These are phyloP conservation scores for Aspidoscelis tigris DNA, from an alignment of 2,113 vertebrate species.

Conservation along the genomic window DNA sequence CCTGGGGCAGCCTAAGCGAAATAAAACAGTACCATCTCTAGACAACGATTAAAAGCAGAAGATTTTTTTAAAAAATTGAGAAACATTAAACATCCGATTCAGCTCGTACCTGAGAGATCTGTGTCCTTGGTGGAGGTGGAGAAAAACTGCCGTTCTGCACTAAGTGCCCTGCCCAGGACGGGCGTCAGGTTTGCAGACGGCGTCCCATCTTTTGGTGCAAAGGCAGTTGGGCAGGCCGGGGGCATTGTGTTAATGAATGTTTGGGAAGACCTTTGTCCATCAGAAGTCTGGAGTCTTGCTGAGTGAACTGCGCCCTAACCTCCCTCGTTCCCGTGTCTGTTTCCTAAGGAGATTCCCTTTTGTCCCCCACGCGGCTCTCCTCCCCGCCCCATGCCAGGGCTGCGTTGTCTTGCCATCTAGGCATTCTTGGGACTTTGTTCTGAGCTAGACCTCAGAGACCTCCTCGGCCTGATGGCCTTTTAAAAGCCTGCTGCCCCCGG, in stretches of 20 bases:
- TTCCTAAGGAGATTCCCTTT: background rate
- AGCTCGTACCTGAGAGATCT: too few species aligned
- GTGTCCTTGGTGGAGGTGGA: too few species aligned
- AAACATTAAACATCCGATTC: too few species aligned
- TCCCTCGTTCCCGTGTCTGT: fast-evolving
- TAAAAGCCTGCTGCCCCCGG: background rate
- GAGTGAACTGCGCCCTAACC: background rate
- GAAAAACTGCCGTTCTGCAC: too few species aligned
- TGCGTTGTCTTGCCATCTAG: background rate
- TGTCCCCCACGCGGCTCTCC: background rate
- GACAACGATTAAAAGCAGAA: too few species aligned
- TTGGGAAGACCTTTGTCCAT: background rate
- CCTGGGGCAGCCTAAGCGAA: too few species aligned
- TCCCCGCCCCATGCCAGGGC: background rate
- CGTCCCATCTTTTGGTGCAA: too few species aligned
- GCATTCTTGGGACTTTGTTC: background rate
- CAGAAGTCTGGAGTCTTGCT: background rate
- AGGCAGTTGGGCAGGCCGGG: background rate
- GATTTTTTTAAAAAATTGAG: too few species aligned
- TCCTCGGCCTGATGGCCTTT: constrained; percentile 46
- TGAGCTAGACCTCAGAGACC: background rate
- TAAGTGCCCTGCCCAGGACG: too few species aligned
- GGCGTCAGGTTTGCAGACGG: too few species aligned
- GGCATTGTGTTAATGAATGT: background rate
- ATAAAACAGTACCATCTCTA: too few species aligned